phyloP scores from a whole-genome alignment of 37 sponge, comb jelly and placozoan genomes.

The Geodia barretti region DNA sequence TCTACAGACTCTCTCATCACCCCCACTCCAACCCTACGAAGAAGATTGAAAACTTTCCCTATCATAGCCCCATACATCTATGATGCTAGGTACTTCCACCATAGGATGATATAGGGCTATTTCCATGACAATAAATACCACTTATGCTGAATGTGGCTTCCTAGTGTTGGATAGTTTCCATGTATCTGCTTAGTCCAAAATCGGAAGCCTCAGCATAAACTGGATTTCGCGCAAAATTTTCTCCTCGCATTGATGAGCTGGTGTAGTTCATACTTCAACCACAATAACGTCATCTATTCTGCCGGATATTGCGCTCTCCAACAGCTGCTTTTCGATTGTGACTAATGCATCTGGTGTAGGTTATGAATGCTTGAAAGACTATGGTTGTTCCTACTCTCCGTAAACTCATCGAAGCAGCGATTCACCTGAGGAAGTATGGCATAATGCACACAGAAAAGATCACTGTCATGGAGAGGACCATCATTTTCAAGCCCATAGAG shows the following conservation, averaged over 20 bases:
- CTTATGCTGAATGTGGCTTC: not conserved
- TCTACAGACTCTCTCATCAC: no score
- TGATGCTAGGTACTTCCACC: no score
- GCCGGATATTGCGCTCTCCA: not conserved
- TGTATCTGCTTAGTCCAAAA: not conserved
- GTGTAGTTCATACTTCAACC: not conserved
- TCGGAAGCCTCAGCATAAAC: not conserved
- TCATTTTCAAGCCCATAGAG: slow-evolving; percentile 34
- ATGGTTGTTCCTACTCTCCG: slow-evolving; percentile 52
- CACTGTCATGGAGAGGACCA: slow-evolving; percentile 37
- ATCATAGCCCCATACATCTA: no score
- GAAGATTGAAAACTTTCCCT: no score
- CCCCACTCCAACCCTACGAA: no score
- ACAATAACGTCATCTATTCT: not conserved
- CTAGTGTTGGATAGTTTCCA: not conserved
- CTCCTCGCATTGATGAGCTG: not conserved
- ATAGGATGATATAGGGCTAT: no score
- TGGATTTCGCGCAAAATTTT: not conserved
- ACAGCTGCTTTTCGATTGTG: not conserved
- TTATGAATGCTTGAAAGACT: slow-evolving; percentile 19
- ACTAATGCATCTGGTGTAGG: no score
- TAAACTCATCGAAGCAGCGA: slow-evolving; percentile 27
- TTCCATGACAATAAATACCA: no score
- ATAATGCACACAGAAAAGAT: slow-evolving; percentile 44
- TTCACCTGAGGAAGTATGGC: slow-evolving; percentile 33